Evolutionary conservation across 2,888 invertebrate species (phyloP), one percentile per base, ranked within the genome.

Genomic region (Ennomos erosarius): DNA sequence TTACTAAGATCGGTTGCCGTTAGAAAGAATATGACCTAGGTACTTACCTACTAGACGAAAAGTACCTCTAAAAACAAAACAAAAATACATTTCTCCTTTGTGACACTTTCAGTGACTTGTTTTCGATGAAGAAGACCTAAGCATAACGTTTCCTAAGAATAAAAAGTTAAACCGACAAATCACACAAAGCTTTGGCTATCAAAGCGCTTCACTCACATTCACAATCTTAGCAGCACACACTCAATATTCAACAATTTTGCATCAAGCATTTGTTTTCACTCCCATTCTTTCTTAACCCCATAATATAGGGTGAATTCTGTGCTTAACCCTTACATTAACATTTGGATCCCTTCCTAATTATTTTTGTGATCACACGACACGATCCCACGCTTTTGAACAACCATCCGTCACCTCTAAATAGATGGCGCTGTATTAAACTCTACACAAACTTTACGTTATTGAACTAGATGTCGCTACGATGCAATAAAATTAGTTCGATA

Each of bases 41-140:
- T n/a, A n/a, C n/a, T n/a, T n/a, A n/a, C n/a, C n/a, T 26, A 6
- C 26, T 26, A 26, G 6, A 26, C 9, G 9, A 34, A 34, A 44
- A 37, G n/a, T 46, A 40, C 33, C 11, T 35, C 1, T 11, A 42
- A 13, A 2, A 10, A n/a, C 8, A 43, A n/a, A 10, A 36, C 35
- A 39, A 40, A 46, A 26, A 4, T 40, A 43, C 53, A 35, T 10
- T 16, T 47, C 40, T 49, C 71, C 39, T 51, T 86, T 84, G 83
- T 83, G 85, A 86, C 88, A 87, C 85, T 86, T 82, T 79, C 68
- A 87, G 88, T 87, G 85, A 85, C 79, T 79, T 81, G 67, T 77
- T 80, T 81, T 82, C 79, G 75, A 76, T 78, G 75, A 84, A 68
- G 74, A 78, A 73, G 73, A 70, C 67, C 69, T 77, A 79, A 76